Evolutionary conservation across 2,797 vertebrate species (phyloP).

Genomic region (Enoplosus armatus): DNA sequence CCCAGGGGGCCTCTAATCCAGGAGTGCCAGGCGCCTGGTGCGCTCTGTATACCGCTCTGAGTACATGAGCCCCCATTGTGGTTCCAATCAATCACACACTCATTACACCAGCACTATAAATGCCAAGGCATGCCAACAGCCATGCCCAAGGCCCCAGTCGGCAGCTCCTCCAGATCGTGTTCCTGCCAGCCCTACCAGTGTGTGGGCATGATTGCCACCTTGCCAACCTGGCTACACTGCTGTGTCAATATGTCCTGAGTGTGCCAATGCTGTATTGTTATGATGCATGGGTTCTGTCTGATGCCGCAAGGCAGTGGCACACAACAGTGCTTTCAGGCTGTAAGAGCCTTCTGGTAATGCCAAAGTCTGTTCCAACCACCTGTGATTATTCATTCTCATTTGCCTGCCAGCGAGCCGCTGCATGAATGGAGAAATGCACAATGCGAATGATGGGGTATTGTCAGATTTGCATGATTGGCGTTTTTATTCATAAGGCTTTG

Average conservation of each 20-base stretch:
- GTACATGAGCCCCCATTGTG: constrained; percentile 83
- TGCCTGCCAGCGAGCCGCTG: constrained; percentile 48
- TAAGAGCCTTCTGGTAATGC: constrained; percentile 41
- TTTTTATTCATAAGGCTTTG: constrained; percentile 48
- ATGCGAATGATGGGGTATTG: constrained; percentile 36
- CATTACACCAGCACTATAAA: constrained; percentile 82
- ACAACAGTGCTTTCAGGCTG: constrained; percentile 52
- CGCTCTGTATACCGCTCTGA: constrained; percentile 68
- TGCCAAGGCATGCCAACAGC: constrained; percentile 77
- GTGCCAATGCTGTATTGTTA: constrained; percentile 55
- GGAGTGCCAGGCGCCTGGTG: constrained; percentile 72
- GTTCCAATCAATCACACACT: constrained; percentile 87
- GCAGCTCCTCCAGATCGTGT: constrained; percentile 57
- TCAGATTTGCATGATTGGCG: constrained; percentile 50
- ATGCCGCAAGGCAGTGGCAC: constrained; percentile 49
- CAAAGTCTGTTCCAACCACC: constrained; percentile 57
- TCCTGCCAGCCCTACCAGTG: constrained; percentile 57
- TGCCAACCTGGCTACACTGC: constrained; percentile 78
- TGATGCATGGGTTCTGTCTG: constrained; percentile 59
- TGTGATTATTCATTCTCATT: constrained; percentile 62
- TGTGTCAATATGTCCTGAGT: constrained; percentile 69
- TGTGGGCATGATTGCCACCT: constrained; percentile 51
- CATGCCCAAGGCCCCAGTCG: constrained; percentile 53
- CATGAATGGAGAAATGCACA: constrained; percentile 40
- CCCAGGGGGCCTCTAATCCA: constrained; percentile 86